Conservation (phyloP, 2,888 invertebrate species). For the Cosmia pyralina region DNA sequence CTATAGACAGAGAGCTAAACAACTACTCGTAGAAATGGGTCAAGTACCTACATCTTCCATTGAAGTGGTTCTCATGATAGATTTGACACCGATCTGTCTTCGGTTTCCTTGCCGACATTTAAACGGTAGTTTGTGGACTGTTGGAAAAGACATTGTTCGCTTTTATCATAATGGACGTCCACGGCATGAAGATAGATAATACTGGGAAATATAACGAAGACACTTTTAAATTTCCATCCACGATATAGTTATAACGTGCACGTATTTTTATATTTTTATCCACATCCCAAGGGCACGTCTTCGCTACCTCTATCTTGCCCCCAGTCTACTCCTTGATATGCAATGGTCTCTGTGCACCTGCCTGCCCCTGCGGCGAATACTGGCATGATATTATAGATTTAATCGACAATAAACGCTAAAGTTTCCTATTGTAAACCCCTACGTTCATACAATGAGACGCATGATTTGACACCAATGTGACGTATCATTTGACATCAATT, state of each 20-base stretch:
- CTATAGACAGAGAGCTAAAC: slow-evolving; percentile 20
- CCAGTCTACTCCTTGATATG: too few relatives aligned
- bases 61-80: slow-evolving; percentile 36
- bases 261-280: too few relatives aligned
- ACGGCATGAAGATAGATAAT: too few relatives aligned
- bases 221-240: too few relatives aligned
- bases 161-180: too few relatives aligned
- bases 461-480: slow-evolving; percentile 58
- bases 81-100: slow-evolving; percentile 43
- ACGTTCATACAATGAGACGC: slow-evolving; percentile 18
- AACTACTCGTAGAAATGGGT: slow-evolving; percentile 39
- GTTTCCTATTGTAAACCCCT: not conserved
- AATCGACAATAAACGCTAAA: not conserved
- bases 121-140: not conserved
- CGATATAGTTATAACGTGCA: too few relatives aligned
- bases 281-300: too few relatives aligned
- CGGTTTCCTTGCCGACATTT: not conserved
- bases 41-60: slow-evolving; percentile 26
- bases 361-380: not conserved
- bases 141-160: not conserved
- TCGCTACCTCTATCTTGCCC: too few relatives aligned
- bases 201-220: too few relatives aligned
- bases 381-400: not conserved
- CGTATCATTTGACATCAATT: slow-evolving; percentile 63
- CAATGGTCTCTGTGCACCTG: too few relatives aligned